Conservation (phyloP, 2,888 invertebrate species). For the Zaprionus lineosus region DNA sequence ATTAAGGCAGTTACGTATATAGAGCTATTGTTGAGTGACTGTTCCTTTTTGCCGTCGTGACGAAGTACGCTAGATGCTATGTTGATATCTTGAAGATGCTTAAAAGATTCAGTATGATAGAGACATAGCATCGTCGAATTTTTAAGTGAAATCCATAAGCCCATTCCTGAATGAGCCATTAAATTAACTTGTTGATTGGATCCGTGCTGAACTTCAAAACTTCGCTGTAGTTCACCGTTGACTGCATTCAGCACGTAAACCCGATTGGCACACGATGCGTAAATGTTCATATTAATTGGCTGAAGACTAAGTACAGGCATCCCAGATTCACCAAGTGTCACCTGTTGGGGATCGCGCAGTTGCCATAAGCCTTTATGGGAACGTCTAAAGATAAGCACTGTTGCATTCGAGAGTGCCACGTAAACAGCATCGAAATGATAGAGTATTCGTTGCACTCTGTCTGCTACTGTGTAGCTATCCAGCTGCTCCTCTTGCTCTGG, state of each 20-base stretch:
- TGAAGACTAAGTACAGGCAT: slow-evolving; percentile 90
- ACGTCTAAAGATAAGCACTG: slow-evolving; percentile 89
- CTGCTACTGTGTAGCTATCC: slow-evolving; percentile 87
- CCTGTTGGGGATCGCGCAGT: slow-evolving; percentile 88
- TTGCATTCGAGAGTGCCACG: slow-evolving; percentile 92
- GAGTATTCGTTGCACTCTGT: slow-evolving; percentile 89
- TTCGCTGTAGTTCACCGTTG: slow-evolving; percentile 91
- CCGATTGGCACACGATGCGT: slow-evolving; percentile 92
- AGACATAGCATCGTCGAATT: slow-evolving; percentile 95
- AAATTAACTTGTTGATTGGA: slow-evolving; percentile 86
- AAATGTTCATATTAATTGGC: slow-evolving; percentile 91
- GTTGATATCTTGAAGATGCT: slow-evolving; percentile 96
- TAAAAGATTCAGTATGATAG: slow-evolving; percentile 96
- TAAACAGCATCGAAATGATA: slow-evolving; percentile 94
- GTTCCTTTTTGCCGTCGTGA: slow-evolving; percentile 85
- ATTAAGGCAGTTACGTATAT: slow-evolving; percentile 92
- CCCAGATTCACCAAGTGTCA: slow-evolving; percentile 85
- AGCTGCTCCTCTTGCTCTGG: slow-evolving; percentile 92
- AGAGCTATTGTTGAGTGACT: slow-evolving; percentile 84
- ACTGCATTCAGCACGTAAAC: slow-evolving; percentile 92
- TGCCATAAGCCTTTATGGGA: slow-evolving; percentile 89
- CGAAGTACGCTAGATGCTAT: slow-evolving; percentile 94
- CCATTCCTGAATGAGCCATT: slow-evolving; percentile 96
- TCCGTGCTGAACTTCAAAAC: slow-evolving; percentile 87
- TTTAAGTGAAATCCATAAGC: slow-evolving; percentile 95